Conservation (phyloP, 1,140 invertebrate species). For the Ruditapes philippinarum region DNA sequence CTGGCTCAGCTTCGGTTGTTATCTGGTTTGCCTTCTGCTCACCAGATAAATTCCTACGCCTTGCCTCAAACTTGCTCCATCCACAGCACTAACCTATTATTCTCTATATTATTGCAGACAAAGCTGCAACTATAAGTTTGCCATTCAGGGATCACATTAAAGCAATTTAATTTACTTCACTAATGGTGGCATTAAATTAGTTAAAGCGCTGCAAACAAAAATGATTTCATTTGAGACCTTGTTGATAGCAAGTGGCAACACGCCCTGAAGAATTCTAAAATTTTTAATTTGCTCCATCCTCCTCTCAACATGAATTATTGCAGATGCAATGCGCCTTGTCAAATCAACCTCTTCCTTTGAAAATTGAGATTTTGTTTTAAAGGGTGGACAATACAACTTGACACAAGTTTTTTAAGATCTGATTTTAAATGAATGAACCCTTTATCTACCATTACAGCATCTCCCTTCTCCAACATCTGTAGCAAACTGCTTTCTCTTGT, state of each 20-base stretch:
- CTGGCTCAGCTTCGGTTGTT: too few relatives aligned
- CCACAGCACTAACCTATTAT: too few relatives aligned
- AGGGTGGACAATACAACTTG: constrained; percentile 64
- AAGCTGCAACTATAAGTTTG: neutral
- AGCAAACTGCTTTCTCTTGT: too few relatives aligned
- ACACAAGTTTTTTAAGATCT: constrained; percentile 44
- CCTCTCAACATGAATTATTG: constrained; percentile 64
- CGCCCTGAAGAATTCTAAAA: constrained; percentile 62
- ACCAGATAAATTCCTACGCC: neutral
- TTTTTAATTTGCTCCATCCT: constrained; percentile 70
- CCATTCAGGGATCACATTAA: too few relatives aligned
- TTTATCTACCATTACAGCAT: too few relatives aligned
- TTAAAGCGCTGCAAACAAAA: too few relatives aligned
- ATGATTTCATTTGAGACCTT: constrained; percentile 48
- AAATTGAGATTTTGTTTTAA: constrained; percentile 61
- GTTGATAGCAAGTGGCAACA: constrained; percentile 53
- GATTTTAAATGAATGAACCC: constrained; percentile 56
- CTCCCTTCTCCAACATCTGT: too few relatives aligned
- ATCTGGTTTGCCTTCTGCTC: too few relatives aligned
- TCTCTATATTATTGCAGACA: neutral
- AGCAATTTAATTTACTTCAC: constrained; percentile 14
- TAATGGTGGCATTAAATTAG: constrained; percentile 63
- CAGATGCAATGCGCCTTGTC: constrained; percentile 67
- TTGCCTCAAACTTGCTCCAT: neutral
- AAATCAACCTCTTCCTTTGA: constrained; percentile 52